Evolutionary conservation across 2,888 invertebrate species (phyloP).

Genomic region (Stomorhina lunata): DNA sequence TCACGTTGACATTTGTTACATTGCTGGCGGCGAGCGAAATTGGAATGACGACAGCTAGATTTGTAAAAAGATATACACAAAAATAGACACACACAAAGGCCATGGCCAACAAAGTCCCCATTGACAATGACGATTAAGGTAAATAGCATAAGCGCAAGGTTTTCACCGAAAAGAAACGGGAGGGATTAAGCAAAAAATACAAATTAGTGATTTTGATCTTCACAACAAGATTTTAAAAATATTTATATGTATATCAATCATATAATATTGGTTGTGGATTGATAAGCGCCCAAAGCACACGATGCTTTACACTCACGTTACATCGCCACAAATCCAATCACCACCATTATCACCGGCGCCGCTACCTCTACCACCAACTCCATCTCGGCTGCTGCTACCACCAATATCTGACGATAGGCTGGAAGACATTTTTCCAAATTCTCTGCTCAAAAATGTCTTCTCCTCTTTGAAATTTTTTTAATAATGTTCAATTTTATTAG

Average conservation of each 20-base stretch:
- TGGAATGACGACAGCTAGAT: slow-evolving; percentile 91
- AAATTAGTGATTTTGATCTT: slow-evolving; percentile 66
- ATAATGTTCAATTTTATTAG: background rate
- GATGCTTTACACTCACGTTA: slow-evolving; percentile 78
- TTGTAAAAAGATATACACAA: slow-evolving; percentile 57
- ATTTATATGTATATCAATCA: slow-evolving; percentile 38
- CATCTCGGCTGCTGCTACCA: slow-evolving; percentile 49
- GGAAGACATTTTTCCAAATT: slow-evolving; percentile 59
- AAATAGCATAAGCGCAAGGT: slow-evolving; percentile 48
- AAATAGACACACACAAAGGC: slow-evolving; percentile 54
- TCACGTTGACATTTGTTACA: slow-evolving; percentile 90
- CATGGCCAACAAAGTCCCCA: slow-evolving; percentile 52
- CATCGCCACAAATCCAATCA: slow-evolving; percentile 76
- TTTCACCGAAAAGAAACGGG: slow-evolving; percentile 62
- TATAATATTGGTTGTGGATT: slow-evolving; percentile 63
- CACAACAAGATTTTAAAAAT: slow-evolving; percentile 30
- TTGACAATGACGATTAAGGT: slow-evolving; percentile 44
- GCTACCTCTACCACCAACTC: slow-evolving; percentile 35
- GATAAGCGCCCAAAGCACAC: slow-evolving; percentile 69
- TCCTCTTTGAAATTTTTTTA: background rate
- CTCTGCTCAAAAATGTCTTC: slow-evolving; percentile 10
- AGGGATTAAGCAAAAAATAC: slow-evolving; percentile 64
- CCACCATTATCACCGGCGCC: slow-evolving; percentile 63
- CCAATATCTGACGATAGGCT: slow-evolving; percentile 53
- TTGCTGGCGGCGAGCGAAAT: slow-evolving; percentile 93